phyloP scores from a whole-genome alignment of 2,888 invertebrate genomes.

The Podabrus alpinus region DNA sequence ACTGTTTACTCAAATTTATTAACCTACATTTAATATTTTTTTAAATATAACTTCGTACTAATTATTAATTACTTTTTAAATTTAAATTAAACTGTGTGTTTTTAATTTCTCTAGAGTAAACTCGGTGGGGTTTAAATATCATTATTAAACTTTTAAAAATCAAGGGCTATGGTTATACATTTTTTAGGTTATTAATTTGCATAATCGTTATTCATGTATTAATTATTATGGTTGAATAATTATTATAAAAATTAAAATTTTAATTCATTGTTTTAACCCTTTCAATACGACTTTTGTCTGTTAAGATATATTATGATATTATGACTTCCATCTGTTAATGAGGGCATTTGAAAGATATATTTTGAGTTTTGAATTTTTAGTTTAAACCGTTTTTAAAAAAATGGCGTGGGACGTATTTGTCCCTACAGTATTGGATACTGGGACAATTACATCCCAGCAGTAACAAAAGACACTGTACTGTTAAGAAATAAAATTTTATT shows the following conservation, averaged over 20 bases:
- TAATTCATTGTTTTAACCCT: too few relatives aligned
- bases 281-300: too few relatives aligned
- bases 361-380: too few relatives aligned
- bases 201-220: background rate
- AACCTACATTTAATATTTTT: background rate
- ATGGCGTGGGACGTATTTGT: too few relatives aligned
- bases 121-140: background rate
- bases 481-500: too few relatives aligned
- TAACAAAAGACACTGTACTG: too few relatives aligned
- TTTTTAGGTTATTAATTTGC: background rate
- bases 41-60: background rate
- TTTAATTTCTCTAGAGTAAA: background rate
- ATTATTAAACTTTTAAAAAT: background rate
- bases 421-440: too few relatives aligned
- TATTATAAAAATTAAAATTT: background rate
- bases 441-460: too few relatives aligned
- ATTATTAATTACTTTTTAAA: background rate
- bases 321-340: too few relatives aligned
- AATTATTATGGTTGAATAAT: background rate
- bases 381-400: too few relatives aligned
- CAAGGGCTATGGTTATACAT: background rate
- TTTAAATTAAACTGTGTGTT: background rate
- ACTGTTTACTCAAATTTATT: background rate
- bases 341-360: too few relatives aligned
- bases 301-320: too few relatives aligned